A percentile compares a stretch with the other conserved stretches of the same genome.
Evolutionary conservation across 2,113 vertebrate species (phyloP).

Genomic region (Spheniscus mendiculus): DNA sequence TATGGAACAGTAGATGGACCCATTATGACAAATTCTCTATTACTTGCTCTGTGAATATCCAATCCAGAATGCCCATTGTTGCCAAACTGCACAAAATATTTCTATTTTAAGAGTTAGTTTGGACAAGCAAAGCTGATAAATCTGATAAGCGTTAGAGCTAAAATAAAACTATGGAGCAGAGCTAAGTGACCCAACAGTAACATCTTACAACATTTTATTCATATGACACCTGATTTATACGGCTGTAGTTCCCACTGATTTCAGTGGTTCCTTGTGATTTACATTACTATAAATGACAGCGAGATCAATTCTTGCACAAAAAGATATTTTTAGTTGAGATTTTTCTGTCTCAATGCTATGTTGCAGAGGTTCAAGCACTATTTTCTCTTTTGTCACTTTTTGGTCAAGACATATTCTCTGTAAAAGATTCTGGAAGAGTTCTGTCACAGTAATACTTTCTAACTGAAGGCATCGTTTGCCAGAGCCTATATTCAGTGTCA

Average conservation of each 20-base stretch:
- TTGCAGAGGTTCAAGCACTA: not conserved
- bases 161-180: conserved; percentile 15
- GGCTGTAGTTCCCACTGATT: not conserved
- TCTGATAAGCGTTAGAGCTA: conserved; percentile 2
- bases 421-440: conserved; percentile 38
- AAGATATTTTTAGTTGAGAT: not conserved
- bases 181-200: conserved; percentile 2
- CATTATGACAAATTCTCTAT: not conserved
- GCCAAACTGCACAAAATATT: conserved; percentile 12
- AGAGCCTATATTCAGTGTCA: conserved; percentile 48
- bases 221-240: not conserved
- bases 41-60: not conserved
- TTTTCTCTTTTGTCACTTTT: conserved; percentile 42
- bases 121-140: conserved; percentile 34
- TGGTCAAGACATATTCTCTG: not conserved
- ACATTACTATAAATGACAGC: not conserved
- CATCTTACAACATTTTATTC: not conserved
- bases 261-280: not conserved
- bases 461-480: conserved; percentile 46
- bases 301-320: not conserved
- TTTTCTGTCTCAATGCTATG: not conserved
- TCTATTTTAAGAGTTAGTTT: not conserved
- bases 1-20: not conserved
- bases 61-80: not conserved
- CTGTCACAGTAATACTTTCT: conserved; percentile 43